A percentile compares a stretch with the other conserved stretches of the same genome.
Conservation (phyloP, 2,113 vertebrate species). For the Raja brachyura region DNA sequence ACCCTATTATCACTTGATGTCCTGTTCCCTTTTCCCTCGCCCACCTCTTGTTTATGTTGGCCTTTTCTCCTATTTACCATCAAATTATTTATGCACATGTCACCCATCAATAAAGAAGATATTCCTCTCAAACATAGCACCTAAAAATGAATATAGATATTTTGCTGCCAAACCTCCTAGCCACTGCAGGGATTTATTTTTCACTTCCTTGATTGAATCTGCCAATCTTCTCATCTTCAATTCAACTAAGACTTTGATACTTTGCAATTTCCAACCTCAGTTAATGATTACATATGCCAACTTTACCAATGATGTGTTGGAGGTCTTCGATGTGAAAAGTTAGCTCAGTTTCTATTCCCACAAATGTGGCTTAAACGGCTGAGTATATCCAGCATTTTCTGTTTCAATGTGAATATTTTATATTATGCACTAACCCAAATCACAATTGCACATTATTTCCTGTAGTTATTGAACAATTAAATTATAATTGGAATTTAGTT, state of each 20-base stretch:
- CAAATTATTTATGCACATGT: not conserved
- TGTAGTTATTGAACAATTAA: not conserved
- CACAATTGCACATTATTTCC: not conserved
- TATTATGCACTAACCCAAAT: not conserved
- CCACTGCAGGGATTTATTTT: not conserved
- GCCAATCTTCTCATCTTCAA: not conserved
- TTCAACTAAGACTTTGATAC: not conserved
- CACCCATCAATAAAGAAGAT: not conserved
- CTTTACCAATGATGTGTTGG: not conserved
- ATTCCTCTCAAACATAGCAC: not conserved
- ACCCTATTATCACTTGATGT: not conserved
- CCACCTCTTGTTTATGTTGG: not conserved
- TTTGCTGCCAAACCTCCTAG: not conserved
- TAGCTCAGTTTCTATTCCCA: too few relatives aligned
- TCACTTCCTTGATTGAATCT: not conserved
- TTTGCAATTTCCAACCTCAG: not conserved
- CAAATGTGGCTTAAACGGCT: too few relatives aligned
- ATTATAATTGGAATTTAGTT: not conserved
- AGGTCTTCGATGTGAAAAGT: too few relatives aligned
- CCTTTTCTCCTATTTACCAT: not conserved
- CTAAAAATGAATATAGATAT: not conserved
- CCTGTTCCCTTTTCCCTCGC: too few relatives aligned
- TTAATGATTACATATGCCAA: not conserved
- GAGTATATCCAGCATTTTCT: too few relatives aligned
- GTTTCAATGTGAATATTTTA: too few relatives aligned